Percentiles rank a stretch among this genome's conserved stretches.
Conservation (phyloP, 2,797 vertebrate species). For the Mallotus villosus region DNA sequence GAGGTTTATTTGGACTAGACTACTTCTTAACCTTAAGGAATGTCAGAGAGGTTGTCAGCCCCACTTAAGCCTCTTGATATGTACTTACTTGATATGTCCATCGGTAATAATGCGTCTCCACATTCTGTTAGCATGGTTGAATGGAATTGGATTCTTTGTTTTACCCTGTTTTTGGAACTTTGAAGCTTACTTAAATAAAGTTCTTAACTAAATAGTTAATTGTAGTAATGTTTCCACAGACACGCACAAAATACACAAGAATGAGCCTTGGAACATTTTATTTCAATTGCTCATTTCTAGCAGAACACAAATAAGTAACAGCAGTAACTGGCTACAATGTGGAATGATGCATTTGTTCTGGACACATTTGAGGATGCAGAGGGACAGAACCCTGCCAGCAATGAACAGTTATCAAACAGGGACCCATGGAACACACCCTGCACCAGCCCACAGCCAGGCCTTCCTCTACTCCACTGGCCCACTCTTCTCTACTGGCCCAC, state of each 20-base stretch:
- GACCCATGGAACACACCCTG: neutral
- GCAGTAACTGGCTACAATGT: constrained; percentile 6
- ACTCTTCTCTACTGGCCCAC: constrained; percentile 60
- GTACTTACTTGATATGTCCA: no score
- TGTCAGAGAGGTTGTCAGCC: neutral
- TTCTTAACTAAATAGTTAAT: no score
- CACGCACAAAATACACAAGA: neutral
- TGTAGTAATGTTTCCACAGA: no score
- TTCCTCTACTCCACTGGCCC: constrained; percentile 65
- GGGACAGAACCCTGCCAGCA: neutral
- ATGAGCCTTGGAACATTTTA: neutral
- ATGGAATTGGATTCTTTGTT: no score
- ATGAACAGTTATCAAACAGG: neutral
- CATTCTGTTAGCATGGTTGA: neutral
- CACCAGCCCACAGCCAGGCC: neutral
- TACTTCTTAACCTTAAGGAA: no score
- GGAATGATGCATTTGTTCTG: constrained; percentile 21
- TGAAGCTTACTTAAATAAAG: no score
- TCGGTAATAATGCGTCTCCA: neutral
- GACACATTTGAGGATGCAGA: neutral
- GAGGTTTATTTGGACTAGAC: no score
- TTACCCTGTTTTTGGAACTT: no score
- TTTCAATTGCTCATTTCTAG: constrained; percentile 29
- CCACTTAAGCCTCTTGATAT: neutral
- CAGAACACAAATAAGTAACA: constrained; percentile 30